Evolutionary conservation across 2,113 vertebrate genomes (phyloP), one percentile per base, ranked within the genome.

Genomic region (Orycteropus afer): DNA sequence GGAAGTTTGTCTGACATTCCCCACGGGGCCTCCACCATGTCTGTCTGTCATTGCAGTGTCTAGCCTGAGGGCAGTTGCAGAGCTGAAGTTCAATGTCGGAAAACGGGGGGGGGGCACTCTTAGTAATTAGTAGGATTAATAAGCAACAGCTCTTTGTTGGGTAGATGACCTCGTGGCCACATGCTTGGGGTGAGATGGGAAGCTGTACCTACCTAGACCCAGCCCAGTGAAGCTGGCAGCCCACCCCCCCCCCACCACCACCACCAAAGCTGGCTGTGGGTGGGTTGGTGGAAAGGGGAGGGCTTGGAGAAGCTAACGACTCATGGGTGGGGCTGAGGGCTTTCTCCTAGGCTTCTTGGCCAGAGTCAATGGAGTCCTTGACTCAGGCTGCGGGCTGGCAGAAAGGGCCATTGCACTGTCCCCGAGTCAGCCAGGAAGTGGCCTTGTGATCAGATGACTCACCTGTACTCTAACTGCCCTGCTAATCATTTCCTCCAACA

Each of bases 361-460:
- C 45, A 18, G 10, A 20, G 20, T 23, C 22, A 7, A 0, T 15
- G 80, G 86, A 74, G 78, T 49, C 63, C 65, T 61, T 95, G 96
- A 93, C 89, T 96, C 94, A 89, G 93, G 61, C 80, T 51, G 42
- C 47, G 67, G 45, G 69, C 88, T 27, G 42, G 65, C 53, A 51
- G 74, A n/a, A 45, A 63, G 89, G 69, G 42, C 79, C 73, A 34
- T 94, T 55, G 82, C 32, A 59, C 78, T 51, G 86, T 29, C 32
- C 57, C 69, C 80, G 93, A 91, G 57, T 97, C 92, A 96, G 90
- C 87, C 27, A 37, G 86, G 86, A 94, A 88, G 65, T 47, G 1
- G 91, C 87, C 83, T 81, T 78, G 78, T 88, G 92, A 82, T 69
- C 74, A 4, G 18, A 87, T 93, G 96, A 97, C 92, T 97, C 97